Percentiles rank a stretch among this genome's conserved stretches.
Evolutionary conservation across 2,113 vertebrate genomes (phyloP).

Genomic region (Asarcornis scutulata): DNA sequence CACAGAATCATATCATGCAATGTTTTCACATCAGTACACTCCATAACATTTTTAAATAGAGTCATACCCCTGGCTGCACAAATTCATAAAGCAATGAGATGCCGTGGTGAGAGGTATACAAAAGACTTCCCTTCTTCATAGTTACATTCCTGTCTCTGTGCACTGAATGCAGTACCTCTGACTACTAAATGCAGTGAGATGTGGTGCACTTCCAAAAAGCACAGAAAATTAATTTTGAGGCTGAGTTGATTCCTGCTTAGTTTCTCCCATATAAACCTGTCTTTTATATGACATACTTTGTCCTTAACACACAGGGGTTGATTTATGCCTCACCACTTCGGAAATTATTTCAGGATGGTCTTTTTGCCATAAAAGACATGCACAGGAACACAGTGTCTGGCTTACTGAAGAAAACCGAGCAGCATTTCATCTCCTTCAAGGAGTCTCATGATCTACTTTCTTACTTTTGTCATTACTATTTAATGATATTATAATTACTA

Average conservation of each 20-base stretch:
- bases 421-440: slow-evolving; percentile 1
- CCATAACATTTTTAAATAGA: not conserved
- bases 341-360: not conserved
- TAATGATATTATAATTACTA: slow-evolving; percentile 57
- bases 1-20: fast-evolving
- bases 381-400: not conserved
- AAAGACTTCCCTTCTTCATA: not conserved
- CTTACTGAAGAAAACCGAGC: not conserved
- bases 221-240: not conserved
- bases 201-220: not conserved
- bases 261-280: not conserved
- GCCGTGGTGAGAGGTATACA: not conserved
- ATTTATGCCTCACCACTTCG: not conserved
- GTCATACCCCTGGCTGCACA: not conserved
- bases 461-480: slow-evolving; percentile 33
- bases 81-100: not conserved
- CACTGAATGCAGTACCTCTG: not conserved
- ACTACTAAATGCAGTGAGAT: not conserved
- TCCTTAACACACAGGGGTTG: not conserved
- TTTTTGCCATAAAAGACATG: not conserved
- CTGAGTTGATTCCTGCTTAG: not conserved
- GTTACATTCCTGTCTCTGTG: not conserved
- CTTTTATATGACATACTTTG: not conserved
- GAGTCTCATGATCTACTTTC: slow-evolving; percentile 15
- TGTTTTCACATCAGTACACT: not conserved